Evolutionary conservation across 2,888 invertebrate genomes (phyloP).

Genomic region (Eupithecia exiguata): DNA sequence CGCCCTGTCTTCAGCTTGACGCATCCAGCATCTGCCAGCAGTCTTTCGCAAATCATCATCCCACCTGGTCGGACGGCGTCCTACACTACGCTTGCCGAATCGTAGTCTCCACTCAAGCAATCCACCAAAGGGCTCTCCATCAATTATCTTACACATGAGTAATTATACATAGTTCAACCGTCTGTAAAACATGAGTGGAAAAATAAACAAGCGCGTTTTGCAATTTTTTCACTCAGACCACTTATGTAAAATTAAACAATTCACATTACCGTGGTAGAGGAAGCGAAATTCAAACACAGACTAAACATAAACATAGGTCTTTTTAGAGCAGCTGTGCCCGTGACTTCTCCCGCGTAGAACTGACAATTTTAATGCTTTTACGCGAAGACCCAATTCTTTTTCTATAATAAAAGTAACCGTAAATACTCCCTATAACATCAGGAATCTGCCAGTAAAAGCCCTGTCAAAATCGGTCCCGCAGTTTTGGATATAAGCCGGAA

Average conservation of each 20-base stretch:
- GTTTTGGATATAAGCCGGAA: neutral
- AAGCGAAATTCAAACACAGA: neutral
- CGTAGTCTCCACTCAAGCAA: too few relatives aligned
- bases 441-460: neutral
- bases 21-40: too few relatives aligned
- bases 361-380: too few relatives aligned
- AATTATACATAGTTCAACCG: neutral
- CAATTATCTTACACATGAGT: neutral
- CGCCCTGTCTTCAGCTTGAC: too few relatives aligned
- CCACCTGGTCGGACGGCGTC: too few relatives aligned
- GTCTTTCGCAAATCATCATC: too few relatives aligned
- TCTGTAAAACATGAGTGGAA: neutral
- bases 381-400: too few relatives aligned
- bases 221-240: neutral
- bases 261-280: neutral
- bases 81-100: too few relatives aligned
- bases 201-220: conserved; percentile 4
- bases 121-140: too few relatives aligned
- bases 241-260: neutral
- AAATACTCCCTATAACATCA: too few relatives aligned
- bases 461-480: neutral
- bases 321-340: neutral
- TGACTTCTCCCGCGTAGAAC: neutral
- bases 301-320: neutral
- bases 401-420: too few relatives aligned